Evolutionary conservation across 2,888 invertebrate genomes (phyloP).

Genomic region (Drosophila macrospina): DNA sequence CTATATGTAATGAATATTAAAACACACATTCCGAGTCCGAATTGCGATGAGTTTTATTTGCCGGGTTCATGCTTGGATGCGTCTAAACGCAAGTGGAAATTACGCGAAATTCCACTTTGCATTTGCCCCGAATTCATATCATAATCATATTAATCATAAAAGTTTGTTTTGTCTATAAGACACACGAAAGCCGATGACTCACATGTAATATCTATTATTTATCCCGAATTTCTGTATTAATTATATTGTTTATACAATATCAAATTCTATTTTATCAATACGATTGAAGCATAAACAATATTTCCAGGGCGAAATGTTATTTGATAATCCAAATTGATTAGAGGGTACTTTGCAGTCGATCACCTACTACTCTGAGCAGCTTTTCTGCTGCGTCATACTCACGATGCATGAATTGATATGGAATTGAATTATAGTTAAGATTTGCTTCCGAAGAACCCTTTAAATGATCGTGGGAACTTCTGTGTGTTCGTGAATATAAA

Average conservation of each 20-base stretch:
- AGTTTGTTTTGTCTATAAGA: neutral
- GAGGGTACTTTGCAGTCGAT: constrained; percentile 16
- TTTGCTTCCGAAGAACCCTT: constrained; percentile 16
- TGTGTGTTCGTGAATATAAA: neutral
- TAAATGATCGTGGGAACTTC: constrained; percentile 35
- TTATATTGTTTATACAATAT: too few relatives aligned
- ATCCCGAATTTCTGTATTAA: neutral
- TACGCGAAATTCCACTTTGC: neutral
- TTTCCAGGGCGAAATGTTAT: too few relatives aligned
- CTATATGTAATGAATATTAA: constrained; percentile 30
- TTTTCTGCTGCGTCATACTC: constrained; percentile 35
- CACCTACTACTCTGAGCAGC: neutral
- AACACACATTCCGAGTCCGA: neutral
- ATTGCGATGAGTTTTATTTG: constrained; percentile 25
- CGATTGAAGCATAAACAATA: too few relatives aligned
- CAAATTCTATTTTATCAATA: neutral
- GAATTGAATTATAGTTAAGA: constrained; percentile 4
- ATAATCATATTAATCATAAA: neutral
- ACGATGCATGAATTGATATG: neutral
- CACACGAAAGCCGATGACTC: constrained; percentile 8
- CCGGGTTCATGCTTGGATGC: constrained; percentile 38
- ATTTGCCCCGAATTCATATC: neutral
- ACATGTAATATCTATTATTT: neutral
- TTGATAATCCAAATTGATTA: neutral
- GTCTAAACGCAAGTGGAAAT: neutral